These are phyloP conservation scores for Acleris laterana DNA, from an alignment of 2,888 invertebrate species.

Conservation along the genomic window DNA sequence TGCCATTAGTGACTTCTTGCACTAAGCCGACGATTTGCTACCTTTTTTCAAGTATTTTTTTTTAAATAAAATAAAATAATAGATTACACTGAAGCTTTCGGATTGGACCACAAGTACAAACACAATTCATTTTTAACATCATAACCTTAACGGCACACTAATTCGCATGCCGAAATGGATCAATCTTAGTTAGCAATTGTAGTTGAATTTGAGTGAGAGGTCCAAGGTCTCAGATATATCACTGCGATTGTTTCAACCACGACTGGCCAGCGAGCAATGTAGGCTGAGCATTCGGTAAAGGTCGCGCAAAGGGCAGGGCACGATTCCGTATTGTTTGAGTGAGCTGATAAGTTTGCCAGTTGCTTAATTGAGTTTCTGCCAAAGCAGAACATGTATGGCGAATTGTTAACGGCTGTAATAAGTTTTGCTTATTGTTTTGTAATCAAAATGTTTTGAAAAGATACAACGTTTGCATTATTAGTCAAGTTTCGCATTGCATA, in stretches of 20 bases:
- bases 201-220: slow-evolving; percentile 68
- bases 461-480: too few relatives aligned
- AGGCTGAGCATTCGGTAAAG: slow-evolving; percentile 61
- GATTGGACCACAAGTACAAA: too few relatives aligned
- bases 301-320: slow-evolving; percentile 66
- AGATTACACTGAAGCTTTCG: too few relatives aligned
- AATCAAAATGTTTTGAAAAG: not conserved
- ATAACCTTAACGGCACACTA: slow-evolving; percentile 17
- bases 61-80: too few relatives aligned
- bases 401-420: slow-evolving; percentile 25
- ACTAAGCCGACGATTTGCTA: too few relatives aligned
- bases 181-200: slow-evolving; percentile 52
- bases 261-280: slow-evolving; percentile 66
- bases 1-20: too few relatives aligned
- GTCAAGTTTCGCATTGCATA: too few relatives aligned
- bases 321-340: slow-evolving; percentile 57
- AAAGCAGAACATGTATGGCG: slow-evolving; percentile 25
- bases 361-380: slow-evolving; percentile 34
- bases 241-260: slow-evolving; percentile 59
- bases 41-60: too few relatives aligned
- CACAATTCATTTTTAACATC: not conserved
- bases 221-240: slow-evolving; percentile 66
- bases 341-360: slow-evolving; percentile 36
- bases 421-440: slow-evolving; percentile 9
- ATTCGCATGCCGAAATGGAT: slow-evolving; percentile 22